Base-by-base conservation (phyloP, 2,888 invertebrate species). In the Panzeria rudis region DNA sequence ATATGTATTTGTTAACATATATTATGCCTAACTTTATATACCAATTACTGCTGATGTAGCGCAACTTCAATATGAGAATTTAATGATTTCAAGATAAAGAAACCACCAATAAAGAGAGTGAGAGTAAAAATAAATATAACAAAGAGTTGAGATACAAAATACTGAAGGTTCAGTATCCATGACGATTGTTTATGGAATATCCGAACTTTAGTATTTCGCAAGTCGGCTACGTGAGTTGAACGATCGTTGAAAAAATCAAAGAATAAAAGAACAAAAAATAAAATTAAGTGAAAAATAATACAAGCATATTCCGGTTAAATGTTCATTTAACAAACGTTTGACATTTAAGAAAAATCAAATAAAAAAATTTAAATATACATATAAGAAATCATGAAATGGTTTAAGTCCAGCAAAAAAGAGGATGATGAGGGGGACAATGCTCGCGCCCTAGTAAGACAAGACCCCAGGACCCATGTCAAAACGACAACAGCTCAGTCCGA, bases 401-500 rank as follows among this genome's bases (percentile, higher is more conserved):
- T 71, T n/a, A 85, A 82, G 44, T 66, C 85, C 13, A 79, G 71
- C 41, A 80, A 86, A 66, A 80, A 83, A 25, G 66, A 73, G 25
- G 44, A 59, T 8, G 79, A 76, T 6, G 71, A 72, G 3, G 75
- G 44, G 9, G 77, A 83, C 5, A 72, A 84, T 75, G 62, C 80
- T 9, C 86, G 59, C 41, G 87, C 88, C 15, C 50, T 91, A 56
- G 91, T 87, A n/a, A 64, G 50, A 3, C 91, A 90, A 87, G 91
- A 91, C 88, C 89, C 91, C 4, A 88, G 91, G 2, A 91, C 90
- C 5, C 87, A 87, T 25, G 89, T 91, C 7, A 86, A 88, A 13
- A 91, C 91, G 1, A 89, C 89, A 3, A 89, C 89, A 62, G 91
- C 91, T 1, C 87, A 90, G 29, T 90, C 90, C 15, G 88, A 88